Percentiles rank a stretch among this genome's conserved stretches.
Conservation (phyloP, 92 coral and sea anemone species). For the Montipora capitata region DNA sequence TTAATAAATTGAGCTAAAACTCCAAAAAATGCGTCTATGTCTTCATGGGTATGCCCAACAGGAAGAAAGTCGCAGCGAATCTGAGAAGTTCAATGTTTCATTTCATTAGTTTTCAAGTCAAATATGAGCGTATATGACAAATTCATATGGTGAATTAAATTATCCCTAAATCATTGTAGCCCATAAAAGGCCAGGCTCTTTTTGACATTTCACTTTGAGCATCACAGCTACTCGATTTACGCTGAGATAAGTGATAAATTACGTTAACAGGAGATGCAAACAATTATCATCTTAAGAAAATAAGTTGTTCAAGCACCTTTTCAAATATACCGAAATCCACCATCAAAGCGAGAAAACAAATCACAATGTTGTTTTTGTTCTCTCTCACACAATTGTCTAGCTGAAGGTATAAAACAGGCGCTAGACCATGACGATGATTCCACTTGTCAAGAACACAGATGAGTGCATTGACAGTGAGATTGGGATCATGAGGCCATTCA, state of each 20-base stretch:
- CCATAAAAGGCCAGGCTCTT: no score
- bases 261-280: neutral
- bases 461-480: slow-evolving; percentile 60
- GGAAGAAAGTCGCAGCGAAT: slow-evolving; percentile 62
- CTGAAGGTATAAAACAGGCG: slow-evolving; percentile 33
- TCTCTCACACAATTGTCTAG: slow-evolving; percentile 68
- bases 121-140: no score
- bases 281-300: no score
- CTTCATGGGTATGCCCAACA: slow-evolving; percentile 74
- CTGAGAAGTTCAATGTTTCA: slow-evolving; percentile 1
- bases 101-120: neutral
- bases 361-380: slow-evolving; percentile 59
- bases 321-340: slow-evolving; percentile 59
- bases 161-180: no score
- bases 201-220: no score
- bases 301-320: slow-evolving; percentile 32
- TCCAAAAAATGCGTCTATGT: slow-evolving; percentile 72
- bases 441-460: slow-evolving; percentile 35
- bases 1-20: slow-evolving; percentile 47
- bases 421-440: slow-evolving; percentile 41
- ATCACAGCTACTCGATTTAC: neutral
- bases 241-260: neutral
- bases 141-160: no score
- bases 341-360: slow-evolving; percentile 48
- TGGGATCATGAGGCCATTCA: slow-evolving; percentile 80